Evolutionary conservation across 2,888 invertebrate genomes (phyloP), one percentile per base, ranked within the genome.

Genomic region (Eremobia ochroleuca): DNA sequence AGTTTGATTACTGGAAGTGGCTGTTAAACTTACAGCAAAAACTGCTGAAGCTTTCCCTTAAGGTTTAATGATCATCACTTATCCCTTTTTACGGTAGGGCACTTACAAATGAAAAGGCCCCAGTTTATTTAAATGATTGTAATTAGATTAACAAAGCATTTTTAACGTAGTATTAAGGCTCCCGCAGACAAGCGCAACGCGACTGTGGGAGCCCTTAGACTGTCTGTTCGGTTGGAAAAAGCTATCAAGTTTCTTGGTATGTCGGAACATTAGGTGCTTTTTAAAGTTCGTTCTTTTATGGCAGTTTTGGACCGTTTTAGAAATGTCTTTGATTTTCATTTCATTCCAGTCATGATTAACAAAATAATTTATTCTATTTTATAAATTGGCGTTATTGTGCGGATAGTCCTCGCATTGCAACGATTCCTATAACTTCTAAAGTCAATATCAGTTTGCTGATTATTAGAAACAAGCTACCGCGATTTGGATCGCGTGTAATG

Each of bases 1-100:
- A 82, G 83, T 91, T 90, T 91, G 91, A 93, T 92, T 93, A 90
- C 89, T 86, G 84, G 71, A 91, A 93, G 91, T 92, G 91, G 83
- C 86, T 85, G 87, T 90, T 92, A 90, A 90, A 88, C 87, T 87
- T 81, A 82, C 72, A 74, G 58, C 62, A 84, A 82, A 75, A 80
- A 80, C 75, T 79, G 61, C 81, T 82, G 82, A 78, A 87, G 85
- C 80, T 83, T 85, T 79, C 49, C 77, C 46, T 77, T 11, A 64
- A 74, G 73, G 83, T 88, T 90, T 91, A 86, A 88, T 84, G 87
- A 76, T 76, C 78, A 59, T 76, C 81, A 81, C 71, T 88, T 83
- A 25, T 69, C 71, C 79, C 65, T 82, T 87, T 82, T 80, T 86
- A 81, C 59, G 59, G 65, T 58, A 61, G 31, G 61, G 59, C 62